Conservation (phyloP, 2,113 vertebrate genomes). For the Callipepla californica region DNA sequence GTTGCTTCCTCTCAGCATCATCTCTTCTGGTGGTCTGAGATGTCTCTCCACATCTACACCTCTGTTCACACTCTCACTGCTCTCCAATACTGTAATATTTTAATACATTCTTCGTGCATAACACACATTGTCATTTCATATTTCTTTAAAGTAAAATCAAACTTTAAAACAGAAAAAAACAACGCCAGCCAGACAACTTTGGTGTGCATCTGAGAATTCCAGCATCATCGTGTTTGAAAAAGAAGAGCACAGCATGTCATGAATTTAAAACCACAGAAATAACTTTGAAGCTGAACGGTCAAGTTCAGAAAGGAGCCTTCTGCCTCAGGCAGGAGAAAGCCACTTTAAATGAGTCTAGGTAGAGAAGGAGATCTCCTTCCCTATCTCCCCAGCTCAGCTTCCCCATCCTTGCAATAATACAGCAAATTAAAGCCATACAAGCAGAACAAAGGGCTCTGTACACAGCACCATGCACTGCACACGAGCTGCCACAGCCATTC, state of each 20-base stretch:
- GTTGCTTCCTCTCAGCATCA: neutral
- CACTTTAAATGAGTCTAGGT: neutral
- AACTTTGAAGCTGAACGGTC: neutral
- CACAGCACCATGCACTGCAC: neutral
- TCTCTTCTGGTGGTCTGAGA: neutral
- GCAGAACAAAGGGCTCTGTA: neutral
- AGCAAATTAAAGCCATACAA: neutral
- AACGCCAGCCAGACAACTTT: neutral
- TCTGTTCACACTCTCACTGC: neutral
- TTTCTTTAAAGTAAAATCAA: neutral
- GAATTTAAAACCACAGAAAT: neutral
- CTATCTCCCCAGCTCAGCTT: neutral
- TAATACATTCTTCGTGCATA: neutral
- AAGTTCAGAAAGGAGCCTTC: neutral
- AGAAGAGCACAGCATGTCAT: neutral
- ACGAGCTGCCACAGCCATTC: rapidly evolving
- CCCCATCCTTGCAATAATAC: neutral
- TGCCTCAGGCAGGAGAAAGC: neutral
- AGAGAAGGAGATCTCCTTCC: neutral
- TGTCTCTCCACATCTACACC: neutral
- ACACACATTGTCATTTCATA: neutral
- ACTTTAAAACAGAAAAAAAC: neutral
- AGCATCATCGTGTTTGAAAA: neutral
- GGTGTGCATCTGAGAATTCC: neutral
- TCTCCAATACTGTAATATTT: neutral